Conservation (phyloP, 2,113 vertebrate genomes). For the Agapornis roseicollis region DNA sequence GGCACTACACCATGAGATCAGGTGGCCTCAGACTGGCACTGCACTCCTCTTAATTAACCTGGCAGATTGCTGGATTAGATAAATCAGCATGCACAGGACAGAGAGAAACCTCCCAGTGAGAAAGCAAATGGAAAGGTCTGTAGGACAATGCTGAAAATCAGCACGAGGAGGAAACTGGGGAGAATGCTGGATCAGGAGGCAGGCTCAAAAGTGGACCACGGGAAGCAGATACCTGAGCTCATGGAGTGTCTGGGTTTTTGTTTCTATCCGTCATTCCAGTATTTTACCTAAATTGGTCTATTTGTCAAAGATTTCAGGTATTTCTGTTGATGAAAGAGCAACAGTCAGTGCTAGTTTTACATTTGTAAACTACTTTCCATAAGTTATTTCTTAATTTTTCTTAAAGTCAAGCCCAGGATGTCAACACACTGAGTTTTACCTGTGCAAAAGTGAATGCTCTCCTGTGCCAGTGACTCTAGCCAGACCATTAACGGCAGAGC, state of each 20-base stretch:
- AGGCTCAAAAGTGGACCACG: not conserved
- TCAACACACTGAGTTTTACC: not conserved
- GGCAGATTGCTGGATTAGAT: not conserved
- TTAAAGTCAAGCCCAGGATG: not conserved
- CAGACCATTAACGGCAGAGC: not conserved
- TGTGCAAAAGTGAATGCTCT: not conserved
- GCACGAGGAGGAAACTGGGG: fast-evolving
- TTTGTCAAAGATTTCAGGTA: not conserved
- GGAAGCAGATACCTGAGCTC: not conserved
- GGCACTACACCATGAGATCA: not conserved
- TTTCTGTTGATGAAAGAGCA: not conserved
- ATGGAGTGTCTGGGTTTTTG: not conserved
- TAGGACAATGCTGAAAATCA: not conserved
- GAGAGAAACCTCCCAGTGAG: not conserved
- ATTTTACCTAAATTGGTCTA: not conserved
- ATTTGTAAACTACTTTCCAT: not conserved
- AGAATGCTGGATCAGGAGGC: not conserved
- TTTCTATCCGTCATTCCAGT: not conserved
- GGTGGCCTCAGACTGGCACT: not conserved
- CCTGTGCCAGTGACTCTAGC: not conserved
- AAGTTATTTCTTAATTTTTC: not conserved
- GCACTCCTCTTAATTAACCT: not conserved
- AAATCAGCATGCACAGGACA: not conserved
- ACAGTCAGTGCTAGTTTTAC: not conserved
- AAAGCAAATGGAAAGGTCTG: not conserved